Evolutionary conservation across 2,797 vertebrate species (phyloP), one percentile per base, ranked within the genome.

Genomic region (Geotrypetes seraphini): DNA sequence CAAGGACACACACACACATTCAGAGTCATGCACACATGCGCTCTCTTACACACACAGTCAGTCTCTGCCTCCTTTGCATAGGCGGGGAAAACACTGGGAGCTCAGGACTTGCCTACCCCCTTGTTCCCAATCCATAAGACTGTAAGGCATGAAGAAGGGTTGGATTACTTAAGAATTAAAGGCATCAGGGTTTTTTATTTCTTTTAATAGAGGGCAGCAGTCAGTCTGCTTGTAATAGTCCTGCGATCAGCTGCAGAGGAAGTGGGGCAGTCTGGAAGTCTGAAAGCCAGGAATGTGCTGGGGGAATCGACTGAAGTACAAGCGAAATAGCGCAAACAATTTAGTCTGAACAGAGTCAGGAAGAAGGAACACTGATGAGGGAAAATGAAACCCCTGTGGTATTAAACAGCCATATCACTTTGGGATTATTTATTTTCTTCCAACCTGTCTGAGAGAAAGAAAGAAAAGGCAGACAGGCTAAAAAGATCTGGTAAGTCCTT

Each of bases 371-470:
- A 6, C 38, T 22, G 7, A 1, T 8, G 0, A 26, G 2, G 33
- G 39, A 10, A 14, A 2, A 1, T 31, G 34, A 20, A 20, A 36
- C 36, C 17, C 10, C 20, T 4, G n/a, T 25, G 31, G 15, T n/a
- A 33, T 12, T 23, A 18, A 33, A 12, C n/a, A 15, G 9, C 31
- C 24, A 31, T 31, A 16, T 17, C 16, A 12, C 7, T 17, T 12
- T 17, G n/a, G 61, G 55, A 51, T 54, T 53, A 49, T 48, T 38
- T 14, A 33, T 65, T 68, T 74, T 68, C 73, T 71, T n/a, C n/a
- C n/a, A n/a, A n/a, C n/a, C n/a, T n/a, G n/a, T n/a, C n/a, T n/a
- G n/a, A n/a, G n/a, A n/a, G n/a, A n/a, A n/a, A n/a, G n/a, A n/a
- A n/a, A n/a, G n/a, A n/a, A n/a, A n/a, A n/a, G n/a, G n/a, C n/a